Base-by-base conservation (phyloP, 2,888 invertebrate genomes). In the Tridacna crocea region DNA sequence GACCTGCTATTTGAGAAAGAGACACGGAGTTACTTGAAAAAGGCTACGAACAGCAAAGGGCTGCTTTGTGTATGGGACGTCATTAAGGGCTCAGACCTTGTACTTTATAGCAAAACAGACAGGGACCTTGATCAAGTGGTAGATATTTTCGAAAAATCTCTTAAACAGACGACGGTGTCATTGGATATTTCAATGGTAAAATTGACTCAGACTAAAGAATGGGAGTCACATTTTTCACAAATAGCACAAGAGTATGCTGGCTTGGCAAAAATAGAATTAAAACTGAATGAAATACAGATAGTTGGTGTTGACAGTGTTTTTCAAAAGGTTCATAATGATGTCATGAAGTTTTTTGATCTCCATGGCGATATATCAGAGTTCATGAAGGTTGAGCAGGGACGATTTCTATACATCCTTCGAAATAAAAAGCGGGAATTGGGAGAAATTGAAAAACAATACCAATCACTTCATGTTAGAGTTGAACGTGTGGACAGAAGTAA, bases 1-100 rank as follows among this genome's bases (percentile, higher is more conserved):
- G 79, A 83, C 55, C 55, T 85, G 58, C 58, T 83, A 24, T 83
- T 85, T 70, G 51, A 70, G 51, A 79, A 65, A n/a, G 76, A 80
- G 51, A 68, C 66, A 8, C 75, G 78, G 8, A 27, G 66, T 48
- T 73, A 77, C 26, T 77, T 83, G 22, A 80, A 78, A 22, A 72
- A 26, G 22, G 46, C 63, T 24, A 22, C 77, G 19, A 72, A 22
- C 15, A 48, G 60, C 17, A 58, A 72, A 22, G 46, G 77, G 13
- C 27, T 83, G 11, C 48, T 80, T 27, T 77, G 77, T n/a, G 72
- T 83, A 10, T 83, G 83, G 83, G 77, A 83, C 66, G 74, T 74
- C 15, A 60, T 17, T 58, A 51, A 46, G 46, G 63, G 68, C 4
- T 46, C 65, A 15, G 68, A 60, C n/a, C 51, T 83, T 13, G 47